Evolutionary conservation across 2,797 vertebrate species (phyloP).

Genomic region (Lithobates pipiens): DNA sequence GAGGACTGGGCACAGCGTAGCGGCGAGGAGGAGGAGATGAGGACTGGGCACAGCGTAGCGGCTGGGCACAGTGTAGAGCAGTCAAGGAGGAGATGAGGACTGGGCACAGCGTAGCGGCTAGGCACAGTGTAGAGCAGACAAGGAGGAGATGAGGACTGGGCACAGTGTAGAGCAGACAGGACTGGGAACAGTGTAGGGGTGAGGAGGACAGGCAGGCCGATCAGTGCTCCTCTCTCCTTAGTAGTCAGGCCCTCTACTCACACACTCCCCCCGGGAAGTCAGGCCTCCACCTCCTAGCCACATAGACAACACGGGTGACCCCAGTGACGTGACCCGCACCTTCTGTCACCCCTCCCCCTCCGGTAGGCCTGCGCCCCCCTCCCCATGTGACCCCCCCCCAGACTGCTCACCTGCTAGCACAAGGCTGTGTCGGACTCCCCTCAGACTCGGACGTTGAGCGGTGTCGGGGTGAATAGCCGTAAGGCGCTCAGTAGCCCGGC

Average conservation of each 20-base stretch:
- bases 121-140: no score
- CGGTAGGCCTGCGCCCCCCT: constrained; percentile 2
- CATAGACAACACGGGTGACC: background rate
- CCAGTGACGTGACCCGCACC: constrained; percentile 1
- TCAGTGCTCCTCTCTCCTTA: no score
- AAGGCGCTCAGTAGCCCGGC: constrained; percentile 30
- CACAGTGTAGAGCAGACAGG: no score
- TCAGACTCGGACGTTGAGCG: background rate
- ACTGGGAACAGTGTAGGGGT: no score
- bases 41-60: no score
- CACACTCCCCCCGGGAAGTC: background rate
- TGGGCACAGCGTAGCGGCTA: no score
- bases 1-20: no score
- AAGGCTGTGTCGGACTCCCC: background rate
- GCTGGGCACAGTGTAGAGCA: no score
- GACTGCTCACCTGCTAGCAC: constrained; percentile 23
- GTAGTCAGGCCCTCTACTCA: background rate
- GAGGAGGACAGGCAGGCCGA: background rate
- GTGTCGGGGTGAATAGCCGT: background rate
- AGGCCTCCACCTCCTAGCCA: background rate
- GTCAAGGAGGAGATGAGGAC: no score
- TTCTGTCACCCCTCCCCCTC: background rate
- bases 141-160: no score
- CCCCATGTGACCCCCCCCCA: background rate
- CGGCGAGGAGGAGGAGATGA: no score